Evolutionary conservation across 2,797 vertebrate genomes (phyloP), one percentile per base, ranked within the genome.

Genomic region (Eremophila alpestris): DNA sequence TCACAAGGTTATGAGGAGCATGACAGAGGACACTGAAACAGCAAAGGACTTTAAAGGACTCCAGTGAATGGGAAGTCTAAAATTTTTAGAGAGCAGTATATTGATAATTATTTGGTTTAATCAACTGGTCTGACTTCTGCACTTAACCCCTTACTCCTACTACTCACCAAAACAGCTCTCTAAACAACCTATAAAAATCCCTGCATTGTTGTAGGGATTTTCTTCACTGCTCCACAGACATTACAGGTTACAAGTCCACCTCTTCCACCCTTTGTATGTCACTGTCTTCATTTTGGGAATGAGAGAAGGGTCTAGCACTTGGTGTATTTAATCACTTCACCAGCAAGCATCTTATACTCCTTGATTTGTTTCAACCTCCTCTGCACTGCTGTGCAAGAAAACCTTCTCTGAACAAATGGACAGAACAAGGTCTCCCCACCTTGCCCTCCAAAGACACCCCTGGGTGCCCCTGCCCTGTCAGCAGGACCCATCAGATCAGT

Each of bases 1-100:
- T 91, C 83, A 79, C 70, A 83, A 91, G 83, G 85, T 91, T 87
- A 81, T 4, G 9, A 93, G 80, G 81, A 87, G 58, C 46, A 60
- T 16, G 48, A 90, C 36, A 82, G 65, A 88, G 91, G 88, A 88
- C 85, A 91, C 11, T 34, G 71, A 94, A 81, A 74, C 52, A 67
- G 30, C 11, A 70, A 79, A 92, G 27, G 27, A 51, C 76, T 83
- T 87, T 36, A 75, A 89, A 83, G 34, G 69, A 93, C 80, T 70
- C 24, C 45, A 40, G 32, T 64, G 32, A 79, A 76, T 5, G 3
- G 5, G 9, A 14, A 77, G 26, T 18, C 65, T 56, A 49, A 78
- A 69, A 70, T 36, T 89, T 76, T 84, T 63, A 70, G 40, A 75
- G 11, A 16, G 32, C 24, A 81, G 26, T 58, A 70, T 26, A 92